Conservation (phyloP, 1,140 invertebrate species). For the Wiebesia pumilae region DNA sequence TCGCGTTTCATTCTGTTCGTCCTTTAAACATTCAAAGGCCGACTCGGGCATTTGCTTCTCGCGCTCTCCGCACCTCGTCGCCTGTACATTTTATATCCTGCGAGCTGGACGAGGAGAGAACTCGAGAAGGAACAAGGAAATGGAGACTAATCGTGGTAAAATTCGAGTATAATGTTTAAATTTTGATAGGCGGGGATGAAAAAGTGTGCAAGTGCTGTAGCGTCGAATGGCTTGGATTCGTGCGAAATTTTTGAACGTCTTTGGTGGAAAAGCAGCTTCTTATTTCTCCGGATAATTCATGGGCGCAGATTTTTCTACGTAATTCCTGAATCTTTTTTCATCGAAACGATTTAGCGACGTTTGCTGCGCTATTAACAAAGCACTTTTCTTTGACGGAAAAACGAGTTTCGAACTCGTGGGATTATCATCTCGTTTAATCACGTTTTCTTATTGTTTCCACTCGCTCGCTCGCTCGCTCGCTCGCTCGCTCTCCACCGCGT, state of each 20-base stretch:
- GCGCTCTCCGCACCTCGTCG: not conserved
- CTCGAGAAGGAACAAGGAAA: not conserved
- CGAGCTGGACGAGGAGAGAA: not conserved
- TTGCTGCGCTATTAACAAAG: too few species aligned
- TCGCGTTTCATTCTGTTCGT: slow-evolving; percentile 18
- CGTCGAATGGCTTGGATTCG: not conserved
- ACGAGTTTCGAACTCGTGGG: too few species aligned
- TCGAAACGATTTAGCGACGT: too few species aligned
- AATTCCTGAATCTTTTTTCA: too few species aligned
- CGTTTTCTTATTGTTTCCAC: too few species aligned
- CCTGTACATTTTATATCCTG: not conserved
- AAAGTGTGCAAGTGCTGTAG: not conserved
- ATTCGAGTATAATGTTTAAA: slow-evolving; percentile 33
- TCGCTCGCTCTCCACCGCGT: too few species aligned
- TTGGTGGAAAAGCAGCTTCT: not conserved
- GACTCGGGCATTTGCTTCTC: not conserved
- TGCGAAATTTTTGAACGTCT: not conserved
- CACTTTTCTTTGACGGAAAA: too few species aligned
- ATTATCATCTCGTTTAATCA: too few species aligned
- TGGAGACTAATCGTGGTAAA: slow-evolving; percentile 26
- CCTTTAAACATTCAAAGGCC: slow-evolving; percentile 42
- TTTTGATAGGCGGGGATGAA: not conserved
- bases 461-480: too few species aligned
- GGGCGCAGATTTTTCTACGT: too few species aligned
- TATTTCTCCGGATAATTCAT: too few species aligned